Evolutionary conservation across 30 jellyfish, hydroid and myxozoan genomes (phyloP).

Genomic region (Cassiopea andromeda): DNA sequence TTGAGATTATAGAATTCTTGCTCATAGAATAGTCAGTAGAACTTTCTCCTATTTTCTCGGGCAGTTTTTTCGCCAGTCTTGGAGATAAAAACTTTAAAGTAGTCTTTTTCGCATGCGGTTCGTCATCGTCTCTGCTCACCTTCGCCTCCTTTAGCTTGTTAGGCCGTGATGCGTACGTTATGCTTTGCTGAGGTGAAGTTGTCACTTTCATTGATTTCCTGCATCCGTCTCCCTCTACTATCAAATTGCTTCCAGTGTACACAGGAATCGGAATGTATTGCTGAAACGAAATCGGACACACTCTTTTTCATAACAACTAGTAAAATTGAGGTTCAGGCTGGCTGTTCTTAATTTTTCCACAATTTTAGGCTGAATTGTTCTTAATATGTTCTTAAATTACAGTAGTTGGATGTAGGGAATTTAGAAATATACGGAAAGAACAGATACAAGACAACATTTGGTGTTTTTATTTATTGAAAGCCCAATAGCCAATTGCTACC

Average conservation of each 20-base stretch:
- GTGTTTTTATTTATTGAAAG: too few species aligned
- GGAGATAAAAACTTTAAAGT: slow-evolving; percentile 1
- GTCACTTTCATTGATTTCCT: slow-evolving; percentile 36
- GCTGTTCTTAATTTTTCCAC: too few species aligned
- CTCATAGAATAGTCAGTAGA: neutral
- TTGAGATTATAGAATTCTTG: neutral
- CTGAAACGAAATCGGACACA: slow-evolving; percentile 7
- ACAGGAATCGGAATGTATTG: slow-evolving; percentile 82
- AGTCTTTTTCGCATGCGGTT: neutral
- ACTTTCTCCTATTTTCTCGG: neutral
- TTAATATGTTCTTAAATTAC: too few species aligned
- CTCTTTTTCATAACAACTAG: neutral
- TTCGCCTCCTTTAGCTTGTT: slow-evolving; percentile 8
- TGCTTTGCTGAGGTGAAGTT: slow-evolving; percentile 44
- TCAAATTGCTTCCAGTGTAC: slow-evolving; percentile 82
- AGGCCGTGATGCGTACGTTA: slow-evolving; percentile 2
- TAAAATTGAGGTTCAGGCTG: too few species aligned
- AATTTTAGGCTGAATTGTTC: too few species aligned
- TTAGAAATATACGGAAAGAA: too few species aligned
- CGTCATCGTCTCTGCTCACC: slow-evolving; percentile 6
- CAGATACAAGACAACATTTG: too few species aligned
- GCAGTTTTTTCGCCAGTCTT: neutral
- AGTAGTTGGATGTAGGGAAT: too few species aligned
- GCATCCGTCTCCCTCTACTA: slow-evolving; percentile 84
- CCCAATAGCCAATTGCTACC: too few species aligned